Base-by-base conservation (phyloP, 2,797 vertebrate genomes). In the Syngnathus acus region DNA sequence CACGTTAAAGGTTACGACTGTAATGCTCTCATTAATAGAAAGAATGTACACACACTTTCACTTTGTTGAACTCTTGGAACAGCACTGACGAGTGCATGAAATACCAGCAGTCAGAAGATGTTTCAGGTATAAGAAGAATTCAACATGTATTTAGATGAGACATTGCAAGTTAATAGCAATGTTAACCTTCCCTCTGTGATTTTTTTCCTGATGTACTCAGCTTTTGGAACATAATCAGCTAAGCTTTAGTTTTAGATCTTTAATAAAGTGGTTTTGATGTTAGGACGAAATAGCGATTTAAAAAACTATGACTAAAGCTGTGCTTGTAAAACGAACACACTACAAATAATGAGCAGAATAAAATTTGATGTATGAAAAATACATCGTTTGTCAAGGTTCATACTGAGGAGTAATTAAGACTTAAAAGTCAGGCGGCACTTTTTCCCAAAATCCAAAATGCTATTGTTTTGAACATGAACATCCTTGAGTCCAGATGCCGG, bases 381-480 rank as follows among this genome's bases (percentile, higher is more conserved):
- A 32, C 3, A 32, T 32, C 32, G 4, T 32, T 32, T 32, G 32
- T 32, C 32, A 32, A 32, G 3, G 32, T 32, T 32, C 32, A 32
- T 32, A 83, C 80, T 78, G 79, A 85, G 82, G 83, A 67, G 82
- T 88, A 90, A 87, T 86, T 5, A 43, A 86, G 72, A 71, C 64
- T 73, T 72, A 68, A 80, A 78, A 48, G 78, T 79, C 84, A 85
- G 84, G 78, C 85, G 82, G 69, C 80, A 83, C 86, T 87, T 82
- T 86, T 71, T 69, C 58, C 78, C 64, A 9, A 60, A 71, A 68
- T 73, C 60, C 82, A 89, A 81, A 81, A 82, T 77, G 72, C 76
- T 74, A 78, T 76, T 77, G 75, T 7, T 83, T 83, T 82, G 81
- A 78, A 77, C 79, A 75, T 55, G 64, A 60, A 71, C 69, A 74